phyloP scores from a whole-genome alignment of 2,888 invertebrate genomes.

The Heliothis peltigera region DNA sequence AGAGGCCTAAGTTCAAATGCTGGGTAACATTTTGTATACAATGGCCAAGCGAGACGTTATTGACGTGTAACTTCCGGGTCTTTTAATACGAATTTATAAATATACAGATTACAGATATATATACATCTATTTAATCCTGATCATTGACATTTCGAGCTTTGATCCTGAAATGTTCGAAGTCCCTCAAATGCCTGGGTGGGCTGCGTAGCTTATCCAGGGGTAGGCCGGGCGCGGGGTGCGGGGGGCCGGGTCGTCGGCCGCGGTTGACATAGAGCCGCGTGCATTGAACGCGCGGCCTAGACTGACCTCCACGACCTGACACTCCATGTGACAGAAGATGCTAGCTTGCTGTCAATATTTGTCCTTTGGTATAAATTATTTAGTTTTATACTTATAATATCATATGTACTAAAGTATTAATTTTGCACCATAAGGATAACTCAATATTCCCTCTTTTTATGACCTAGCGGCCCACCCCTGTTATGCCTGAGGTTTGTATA shows the following conservation, averaged over 20 bases:
- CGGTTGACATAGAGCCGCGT: conserved; percentile 81
- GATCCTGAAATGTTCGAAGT: conserved; percentile 57
- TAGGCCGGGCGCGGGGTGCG: conserved; percentile 48
- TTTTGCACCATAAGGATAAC: no score
- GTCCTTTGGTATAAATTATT: not conserved
- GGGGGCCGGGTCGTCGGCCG: conserved; percentile 75
- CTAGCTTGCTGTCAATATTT: conserved; percentile 2
- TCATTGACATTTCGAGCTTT: conserved; percentile 31
- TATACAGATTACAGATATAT: no score
- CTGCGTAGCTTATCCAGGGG: conserved; percentile 71
- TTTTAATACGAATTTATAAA: not conserved
- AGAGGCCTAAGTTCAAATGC: not conserved
- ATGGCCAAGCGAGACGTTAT: not conserved
- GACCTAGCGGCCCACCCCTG: no score
- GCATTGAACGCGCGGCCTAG: conserved; percentile 85
- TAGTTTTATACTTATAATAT: no score
- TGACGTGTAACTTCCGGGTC: not conserved
- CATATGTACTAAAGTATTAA: no score
- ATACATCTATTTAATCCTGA: conserved; percentile 1
- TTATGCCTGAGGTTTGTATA: no score
- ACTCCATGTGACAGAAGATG: conserved; percentile 48
- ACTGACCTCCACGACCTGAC: conserved; percentile 81
- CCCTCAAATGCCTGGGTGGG: conserved; percentile 74
- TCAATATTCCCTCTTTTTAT: no score
- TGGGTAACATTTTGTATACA: not conserved